Conservation (phyloP, 2,797 vertebrate genomes). For the Fratercula arctica region DNA sequence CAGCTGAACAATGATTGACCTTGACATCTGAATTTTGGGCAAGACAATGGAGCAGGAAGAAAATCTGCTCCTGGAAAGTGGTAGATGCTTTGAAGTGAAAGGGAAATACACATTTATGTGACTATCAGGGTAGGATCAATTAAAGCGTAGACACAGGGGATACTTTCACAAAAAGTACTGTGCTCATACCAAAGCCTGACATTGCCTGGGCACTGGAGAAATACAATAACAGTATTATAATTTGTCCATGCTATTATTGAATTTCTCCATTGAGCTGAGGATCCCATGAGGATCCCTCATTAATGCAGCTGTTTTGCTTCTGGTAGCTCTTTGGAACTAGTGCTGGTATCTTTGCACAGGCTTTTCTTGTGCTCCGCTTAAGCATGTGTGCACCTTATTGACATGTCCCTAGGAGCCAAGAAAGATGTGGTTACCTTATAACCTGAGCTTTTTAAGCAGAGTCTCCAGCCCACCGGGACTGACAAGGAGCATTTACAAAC, state of each 20-base stretch:
- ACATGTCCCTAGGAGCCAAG: not conserved
- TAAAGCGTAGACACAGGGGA: not conserved
- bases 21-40: not conserved
- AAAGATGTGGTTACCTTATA: not conserved
- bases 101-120: not conserved
- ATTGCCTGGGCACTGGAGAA: not conserved
- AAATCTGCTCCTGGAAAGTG: slow-evolving; percentile 11
- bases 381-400: not conserved
- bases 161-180: not conserved
- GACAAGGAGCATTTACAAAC: not conserved
- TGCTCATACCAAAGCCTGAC: not conserved
- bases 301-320: not conserved
- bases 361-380: not conserved
- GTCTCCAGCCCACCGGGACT: not conserved
- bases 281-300: not conserved
- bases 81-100: slow-evolving; percentile 6
- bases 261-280: not conserved
- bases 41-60: slow-evolving; percentile 3
- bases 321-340: not conserved
- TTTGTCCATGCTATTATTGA: not conserved
- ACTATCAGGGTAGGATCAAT: not conserved
- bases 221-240: not conserved
- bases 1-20: slow-evolving; percentile 12
- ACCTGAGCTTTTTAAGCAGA: not conserved
- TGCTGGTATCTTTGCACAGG: not conserved